Base-by-base conservation (phyloP, 1,140 invertebrate species). In the Reticulitermes speratus region DNA sequence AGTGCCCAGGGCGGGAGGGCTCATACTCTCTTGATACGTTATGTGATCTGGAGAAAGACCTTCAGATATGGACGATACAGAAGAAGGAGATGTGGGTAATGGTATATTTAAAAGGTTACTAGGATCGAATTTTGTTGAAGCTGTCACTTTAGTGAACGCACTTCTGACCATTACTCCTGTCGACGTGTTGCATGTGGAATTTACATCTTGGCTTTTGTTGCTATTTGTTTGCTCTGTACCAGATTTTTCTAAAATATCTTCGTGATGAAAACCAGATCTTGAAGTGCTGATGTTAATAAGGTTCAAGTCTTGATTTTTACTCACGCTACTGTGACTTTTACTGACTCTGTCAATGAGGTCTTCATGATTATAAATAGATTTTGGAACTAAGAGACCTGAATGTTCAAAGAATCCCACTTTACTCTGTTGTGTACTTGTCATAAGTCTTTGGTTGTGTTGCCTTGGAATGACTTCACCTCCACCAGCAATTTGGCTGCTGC, bases 131-230 rank as follows among this genome's bases (percentile, higher is more conserved):
- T 75, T 82, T 81, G 32, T 69, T 21, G 85, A 86, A 23, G 85
- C 16, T 55, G 85, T 91, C 83, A 97, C 96, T 91, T 97, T 97
- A 2, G 96, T 96, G 87, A 97, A 97, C 5, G 96, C 96, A 90
- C 96, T 96, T 88, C 94, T 94, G 75, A 91, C 90, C 75, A 88
- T 87, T 23, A 69, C 55, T 14, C 75, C 38, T 83, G 32, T 59
- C 30, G 38, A 44, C 45, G 48, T 81, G 48, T 59, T 85, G 44
- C 32, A 55, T 23, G 30, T n/a, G n/a, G 84, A 84, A 52, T 30
- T 38, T 12, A 84, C 25, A 2, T 59, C 55, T 30, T 84, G 55
- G 44, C 30, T 84, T 30, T n/a, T 84, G 32, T 45, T 11, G 7
- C 16, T 23, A 25, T 32, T 55, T 25, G 7, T 44, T 19, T 30